A percentile compares a stretch with the other conserved stretches of the same genome.
Conservation (phyloP, 2,113 vertebrate genomes). For the Arizona elegans region DNA sequence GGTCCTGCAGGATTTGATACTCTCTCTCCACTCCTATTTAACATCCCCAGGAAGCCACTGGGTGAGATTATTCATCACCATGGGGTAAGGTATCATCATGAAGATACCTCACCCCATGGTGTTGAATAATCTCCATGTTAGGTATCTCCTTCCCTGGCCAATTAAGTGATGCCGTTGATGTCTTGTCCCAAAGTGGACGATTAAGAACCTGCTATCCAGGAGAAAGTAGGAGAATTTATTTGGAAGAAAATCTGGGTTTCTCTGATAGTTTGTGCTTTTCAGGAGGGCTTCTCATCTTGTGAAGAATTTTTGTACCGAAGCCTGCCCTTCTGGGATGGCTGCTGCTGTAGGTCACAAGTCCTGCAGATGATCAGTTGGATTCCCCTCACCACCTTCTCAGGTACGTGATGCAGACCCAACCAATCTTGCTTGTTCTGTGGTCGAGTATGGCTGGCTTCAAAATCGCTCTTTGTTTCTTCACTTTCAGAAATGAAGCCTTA, state of each 20-base stretch:
- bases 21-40: background rate
- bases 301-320: constrained; percentile 88
- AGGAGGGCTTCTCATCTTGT: constrained; percentile 87
- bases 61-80: background rate
- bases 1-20: background rate
- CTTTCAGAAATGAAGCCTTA: constrained; percentile 77
- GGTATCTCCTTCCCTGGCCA: background rate
- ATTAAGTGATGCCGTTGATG: background rate
- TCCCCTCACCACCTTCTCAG: constrained; percentile 74
- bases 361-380: constrained; percentile 84
- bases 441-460: background rate
- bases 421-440: background rate
- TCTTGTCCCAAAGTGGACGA: background rate
- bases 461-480: constrained; percentile 2
- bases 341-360: constrained; percentile 75
- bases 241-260: background rate
- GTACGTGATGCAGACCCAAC: constrained; percentile 62
- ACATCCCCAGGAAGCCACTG: background rate
- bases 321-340: constrained; percentile 87
- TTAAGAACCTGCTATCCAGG: background rate
- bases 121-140: background rate
- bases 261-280: constrained; percentile 23
- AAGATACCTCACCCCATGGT: background rate
- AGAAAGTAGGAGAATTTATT: background rate
- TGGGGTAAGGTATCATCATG: background rate